A percentile compares a stretch with the other conserved stretches of the same genome.
Evolutionary conservation across 2,113 vertebrate genomes (phyloP).

Genomic region (Oryctolagus cuniculus): DNA sequence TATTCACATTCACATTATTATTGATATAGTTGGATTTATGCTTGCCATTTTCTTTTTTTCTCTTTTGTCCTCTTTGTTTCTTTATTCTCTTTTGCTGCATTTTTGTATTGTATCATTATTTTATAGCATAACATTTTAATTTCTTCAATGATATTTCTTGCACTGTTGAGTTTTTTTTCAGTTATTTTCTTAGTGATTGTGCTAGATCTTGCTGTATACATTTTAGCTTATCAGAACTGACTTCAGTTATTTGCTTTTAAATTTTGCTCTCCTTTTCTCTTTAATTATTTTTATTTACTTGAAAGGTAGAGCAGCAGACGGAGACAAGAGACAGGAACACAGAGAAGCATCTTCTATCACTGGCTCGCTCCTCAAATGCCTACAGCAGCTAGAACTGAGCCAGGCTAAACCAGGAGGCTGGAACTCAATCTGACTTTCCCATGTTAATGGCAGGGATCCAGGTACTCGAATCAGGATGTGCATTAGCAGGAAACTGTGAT

Average conservation of each 20-base stretch:
- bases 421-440: too few relatives aligned
- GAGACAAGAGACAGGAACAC: too few relatives aligned
- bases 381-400: too few relatives aligned
- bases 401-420: too few relatives aligned
- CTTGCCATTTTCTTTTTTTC: neutral
- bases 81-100: neutral
- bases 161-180: neutral
- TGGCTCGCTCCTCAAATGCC: too few relatives aligned
- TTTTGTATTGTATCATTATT: conserved; percentile 9
- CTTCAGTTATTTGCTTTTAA: neutral
- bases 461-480: too few relatives aligned
- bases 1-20: neutral
- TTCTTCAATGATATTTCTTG: neutral
- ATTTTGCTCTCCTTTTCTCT: too few relatives aligned
- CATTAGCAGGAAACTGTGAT: too few relatives aligned
- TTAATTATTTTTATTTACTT: too few relatives aligned
- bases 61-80: neutral
- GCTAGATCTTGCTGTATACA: neutral
- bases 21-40: neutral
- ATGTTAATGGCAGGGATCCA: too few relatives aligned
- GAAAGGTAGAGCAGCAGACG: too few relatives aligned
- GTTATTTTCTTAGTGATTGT: neutral
- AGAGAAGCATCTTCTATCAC: too few relatives aligned
- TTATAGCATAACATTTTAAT: neutral
- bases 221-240: neutral